Conservation (phyloP, 2,797 vertebrate species). For the Emys orbicularis region DNA sequence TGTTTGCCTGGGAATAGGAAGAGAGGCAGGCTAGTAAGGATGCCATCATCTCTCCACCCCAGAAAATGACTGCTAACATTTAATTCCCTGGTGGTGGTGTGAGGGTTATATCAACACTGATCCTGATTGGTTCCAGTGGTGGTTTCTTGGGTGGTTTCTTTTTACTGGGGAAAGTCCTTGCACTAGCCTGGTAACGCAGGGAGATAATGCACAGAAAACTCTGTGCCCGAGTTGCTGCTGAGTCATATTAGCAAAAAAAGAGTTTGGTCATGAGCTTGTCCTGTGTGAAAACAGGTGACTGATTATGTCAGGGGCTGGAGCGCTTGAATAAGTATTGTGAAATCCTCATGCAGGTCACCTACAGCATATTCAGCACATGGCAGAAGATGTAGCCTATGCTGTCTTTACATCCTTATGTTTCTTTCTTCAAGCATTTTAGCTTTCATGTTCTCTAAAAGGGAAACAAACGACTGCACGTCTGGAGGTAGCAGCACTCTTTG, state of each 20-base stretch:
- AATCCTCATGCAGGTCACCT: background rate
- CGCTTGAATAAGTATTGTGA: background rate
- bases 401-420: background rate
- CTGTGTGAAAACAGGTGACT: constrained; percentile 6
- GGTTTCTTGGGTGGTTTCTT: constrained; percentile 33
- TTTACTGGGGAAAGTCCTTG: constrained; percentile 49
- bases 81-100: constrained; percentile 54
- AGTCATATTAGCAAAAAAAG: constrained; percentile 5
- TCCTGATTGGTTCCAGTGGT: constrained; percentile 48
- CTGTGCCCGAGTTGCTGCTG: constrained; percentile 15
- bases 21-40: background rate
- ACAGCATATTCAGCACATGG: background rate
- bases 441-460: background rate
- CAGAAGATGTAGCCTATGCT: background rate
- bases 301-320: background rate
- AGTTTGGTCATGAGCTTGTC: constrained; percentile 8
- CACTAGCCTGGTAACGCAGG: constrained; percentile 18
- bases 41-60: constrained; percentile 9
- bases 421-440: background rate
- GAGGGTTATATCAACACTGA: constrained; percentile 68
- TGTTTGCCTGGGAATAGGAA: background rate
- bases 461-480: background rate
- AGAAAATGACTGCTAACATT: background rate
- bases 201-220: constrained; percentile 16
- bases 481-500: accelerated